Conservation (phyloP, 1,140 invertebrate genomes). For the Lepidurus packardi region DNA sequence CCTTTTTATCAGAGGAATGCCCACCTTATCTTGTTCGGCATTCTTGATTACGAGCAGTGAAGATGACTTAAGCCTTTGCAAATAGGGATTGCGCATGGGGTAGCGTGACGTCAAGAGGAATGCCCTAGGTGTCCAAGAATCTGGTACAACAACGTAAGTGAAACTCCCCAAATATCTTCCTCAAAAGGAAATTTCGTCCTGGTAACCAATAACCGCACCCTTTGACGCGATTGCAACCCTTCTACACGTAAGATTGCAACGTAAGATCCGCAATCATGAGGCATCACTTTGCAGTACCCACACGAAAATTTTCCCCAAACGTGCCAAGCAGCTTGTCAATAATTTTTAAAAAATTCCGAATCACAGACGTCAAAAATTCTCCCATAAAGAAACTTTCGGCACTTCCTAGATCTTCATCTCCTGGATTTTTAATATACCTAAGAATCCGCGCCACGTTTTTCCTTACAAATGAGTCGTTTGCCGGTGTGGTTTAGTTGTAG, state of each 20-base stretch:
- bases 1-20: background rate
- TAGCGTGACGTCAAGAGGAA: conserved; percentile 1
- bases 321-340: too few relatives aligned
- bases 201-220: background rate
- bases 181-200: background rate
- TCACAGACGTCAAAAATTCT: too few relatives aligned
- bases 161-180: background rate
- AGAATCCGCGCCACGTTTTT: background rate
- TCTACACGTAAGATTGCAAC: too few relatives aligned
- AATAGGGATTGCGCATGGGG: background rate
- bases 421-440: too few relatives aligned
- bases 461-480: background rate
- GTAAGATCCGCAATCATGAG: too few relatives aligned
- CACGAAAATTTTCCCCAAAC: too few relatives aligned
- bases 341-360: too few relatives aligned
- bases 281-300: too few relatives aligned
- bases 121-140: background rate
- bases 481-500: background rate
- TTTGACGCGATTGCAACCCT: too few relatives aligned
- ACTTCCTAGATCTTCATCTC: too few relatives aligned
- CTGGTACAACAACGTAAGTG: background rate
- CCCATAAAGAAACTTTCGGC: too few relatives aligned
- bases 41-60: background rate
- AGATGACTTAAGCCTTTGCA: background rate
- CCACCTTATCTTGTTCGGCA: background rate